Evolutionary conservation across 2,888 invertebrate genomes (phyloP), one percentile per base, ranked within the genome.

Genomic region (Acleris emargana): DNA sequence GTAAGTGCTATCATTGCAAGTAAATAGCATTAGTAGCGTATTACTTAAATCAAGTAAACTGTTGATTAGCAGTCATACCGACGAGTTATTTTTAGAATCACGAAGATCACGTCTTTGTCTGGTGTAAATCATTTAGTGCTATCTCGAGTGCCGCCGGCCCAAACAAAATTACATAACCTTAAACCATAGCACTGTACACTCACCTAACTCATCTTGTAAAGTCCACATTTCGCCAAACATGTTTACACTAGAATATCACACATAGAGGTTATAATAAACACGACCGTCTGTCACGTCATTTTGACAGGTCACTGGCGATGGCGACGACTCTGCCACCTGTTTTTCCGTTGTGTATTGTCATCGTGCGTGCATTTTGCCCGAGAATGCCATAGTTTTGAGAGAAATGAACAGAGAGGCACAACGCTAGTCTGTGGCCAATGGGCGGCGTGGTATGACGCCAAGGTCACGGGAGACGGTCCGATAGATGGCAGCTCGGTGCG

Each of bases 101-200:
- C 87, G 85, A 83, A 91, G 91, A 92, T 89, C 91, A 88, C 86
- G 86, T 86, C 91, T 90, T 89, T 89, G 90, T 91, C 86, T 88
- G 85, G 79, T 82, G 79, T 86, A 89, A n/a, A 45, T n/a, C 2
- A 7, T 45, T 17, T 7, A 32, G 9, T n/a, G 5, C 45, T 45
- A 45, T 17, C 45, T 72, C 71, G 66, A 68, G 64, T 68, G 61
- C 61, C 68, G 71, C 72, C 83, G 84, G 81, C 85, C 86, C 85
- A 87, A 76, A 66, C 55, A 78, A 70, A 74, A 75, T 82, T 84
- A 81, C 77, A 84, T 88, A 88, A 87, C 85, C 85, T 84, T 75
- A 81, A 82, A 84, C 72, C 62, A 76, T 55, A 54, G 49, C 25
- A 58, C 55, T 50, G 67, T 67, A 58, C 69, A 87, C 91, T 91